phyloP scores from a whole-genome alignment of 2,888 invertebrate genomes.

The Lithophane leautieri region DNA sequence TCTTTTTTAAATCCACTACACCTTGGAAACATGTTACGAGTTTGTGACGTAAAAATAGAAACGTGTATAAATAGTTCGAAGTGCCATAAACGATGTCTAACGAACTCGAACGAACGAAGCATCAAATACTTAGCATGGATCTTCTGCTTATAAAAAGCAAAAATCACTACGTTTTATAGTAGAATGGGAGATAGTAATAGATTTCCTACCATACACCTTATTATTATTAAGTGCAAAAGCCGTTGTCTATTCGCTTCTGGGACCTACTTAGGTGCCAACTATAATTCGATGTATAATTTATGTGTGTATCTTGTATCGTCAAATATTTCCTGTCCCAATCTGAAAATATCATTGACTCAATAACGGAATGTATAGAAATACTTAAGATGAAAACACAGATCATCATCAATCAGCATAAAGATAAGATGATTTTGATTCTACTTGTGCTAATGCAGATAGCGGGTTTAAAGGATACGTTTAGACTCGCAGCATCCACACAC shows the following conservation, averaged over 20 bases:
- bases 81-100: conserved; percentile 6
- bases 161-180: background rate
- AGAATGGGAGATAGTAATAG: background rate
- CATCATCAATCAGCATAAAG: conserved; percentile 60
- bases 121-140: background rate
- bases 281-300: conserved; percentile 31
- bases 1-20: conserved; percentile 30
- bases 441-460: conserved; percentile 51
- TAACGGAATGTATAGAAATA: conserved; percentile 36
- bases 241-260: background rate
- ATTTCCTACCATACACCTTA: background rate
- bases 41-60: conserved; percentile 48
- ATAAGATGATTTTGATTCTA: conserved; percentile 54
- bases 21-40: conserved; percentile 20
- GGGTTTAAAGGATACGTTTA: conserved; percentile 54
- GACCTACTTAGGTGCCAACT: background rate
- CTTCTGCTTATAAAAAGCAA: background rate
- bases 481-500: conserved; percentile 14
- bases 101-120: background rate
- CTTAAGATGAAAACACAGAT: conserved; percentile 58
- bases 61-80: conserved; percentile 9
- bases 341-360: conserved; percentile 47
- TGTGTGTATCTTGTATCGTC: conserved; percentile 2
- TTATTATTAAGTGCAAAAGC: background rate
- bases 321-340: conserved; percentile 48